Percentiles rank a stretch among this genome's conserved stretches.
phyloP scores from a whole-genome alignment of 2,113 vertebrate genomes.

The Plestiodon gilberti region DNA sequence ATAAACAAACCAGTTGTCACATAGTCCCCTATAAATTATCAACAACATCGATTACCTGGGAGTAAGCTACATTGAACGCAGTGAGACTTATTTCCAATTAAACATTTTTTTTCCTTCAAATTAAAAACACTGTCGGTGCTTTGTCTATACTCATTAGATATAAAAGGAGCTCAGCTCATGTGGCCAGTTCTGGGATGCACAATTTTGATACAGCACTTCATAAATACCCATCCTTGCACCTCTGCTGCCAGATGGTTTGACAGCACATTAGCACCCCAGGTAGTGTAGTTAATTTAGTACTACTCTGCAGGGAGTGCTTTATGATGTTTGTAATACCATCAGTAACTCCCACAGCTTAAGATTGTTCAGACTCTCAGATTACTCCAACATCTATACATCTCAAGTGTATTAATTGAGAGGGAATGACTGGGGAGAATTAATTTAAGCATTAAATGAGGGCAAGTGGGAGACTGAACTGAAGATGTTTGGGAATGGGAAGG shows the following conservation, averaged over 20 bases:
- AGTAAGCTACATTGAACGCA: no score
- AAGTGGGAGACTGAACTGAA: neutral
- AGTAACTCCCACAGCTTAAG: conserved; percentile 9
- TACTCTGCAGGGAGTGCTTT: neutral
- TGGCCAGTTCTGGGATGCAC: neutral
- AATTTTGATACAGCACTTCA: neutral
- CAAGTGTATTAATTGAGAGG: conserved; percentile 5
- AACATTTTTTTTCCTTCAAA: neutral
- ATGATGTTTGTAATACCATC: conserved; percentile 17
- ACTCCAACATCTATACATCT: conserved; percentile 5
- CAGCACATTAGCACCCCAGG: conserved; percentile 6
- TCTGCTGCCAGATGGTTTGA: neutral
- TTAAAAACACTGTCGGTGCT: neutral
- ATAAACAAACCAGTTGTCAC: no score
- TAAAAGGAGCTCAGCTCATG: neutral
- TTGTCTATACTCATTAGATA: neutral
- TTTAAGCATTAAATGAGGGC: neutral
- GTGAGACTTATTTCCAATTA: no score
- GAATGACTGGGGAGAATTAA: conserved; percentile 10
- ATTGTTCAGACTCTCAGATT: neutral
- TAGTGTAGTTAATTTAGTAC: conserved; percentile 16
- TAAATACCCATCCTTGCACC: neutral
- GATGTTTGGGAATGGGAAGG: neutral
- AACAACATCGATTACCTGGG: no score
- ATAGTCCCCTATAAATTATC: no score